Evolutionary conservation across 2,888 invertebrate genomes (phyloP), one percentile per base, ranked within the genome.

Genomic region (Spisula subtruncata): DNA sequence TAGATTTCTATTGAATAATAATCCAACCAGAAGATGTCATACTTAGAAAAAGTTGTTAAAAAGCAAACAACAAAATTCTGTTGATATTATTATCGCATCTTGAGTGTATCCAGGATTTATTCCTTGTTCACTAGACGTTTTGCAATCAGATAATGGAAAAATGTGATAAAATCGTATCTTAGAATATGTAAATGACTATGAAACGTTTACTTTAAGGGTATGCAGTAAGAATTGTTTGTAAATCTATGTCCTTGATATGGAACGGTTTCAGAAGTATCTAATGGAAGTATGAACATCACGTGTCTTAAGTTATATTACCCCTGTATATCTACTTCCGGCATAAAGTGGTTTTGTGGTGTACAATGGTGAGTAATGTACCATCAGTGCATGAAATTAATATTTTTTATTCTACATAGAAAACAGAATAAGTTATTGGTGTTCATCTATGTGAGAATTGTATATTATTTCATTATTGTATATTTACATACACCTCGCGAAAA

Each of bases 91-190:
- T 35, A 32, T 35, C 16, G 32, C 71, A 71, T 32, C 32, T 32
- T 18, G 75, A 75, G 5, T 18, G 75, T 18, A 75, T 32, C 8
- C 8, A 35, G 75, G 35, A 35, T 18, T 75, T 32, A 32, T 75
- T 32, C 75, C 5, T 75, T 75, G 32, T 75, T 75, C 32, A 18
- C 35, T 75, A 75, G 75, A 75, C 75, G 12, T 18, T 32, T 75
- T 75, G 35, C 29, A 75, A 75, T 75, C 75, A 75, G 75, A 75
- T 75, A 75, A 75, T 75, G 75, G 75, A 32, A 75, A 75, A 75
- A 75, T 35, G 75, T 75, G 75, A 75, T 75, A 75, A 75, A 32
- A 75, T 12, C 18, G 18, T 75, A 32, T 75, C 32, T 35, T 32
- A 35, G 32, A 75, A 35, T 32, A 75, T 75, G 75, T 35, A 75